Conservation (phyloP, 2,113 vertebrate species). For the Tachycineta bicolor region DNA sequence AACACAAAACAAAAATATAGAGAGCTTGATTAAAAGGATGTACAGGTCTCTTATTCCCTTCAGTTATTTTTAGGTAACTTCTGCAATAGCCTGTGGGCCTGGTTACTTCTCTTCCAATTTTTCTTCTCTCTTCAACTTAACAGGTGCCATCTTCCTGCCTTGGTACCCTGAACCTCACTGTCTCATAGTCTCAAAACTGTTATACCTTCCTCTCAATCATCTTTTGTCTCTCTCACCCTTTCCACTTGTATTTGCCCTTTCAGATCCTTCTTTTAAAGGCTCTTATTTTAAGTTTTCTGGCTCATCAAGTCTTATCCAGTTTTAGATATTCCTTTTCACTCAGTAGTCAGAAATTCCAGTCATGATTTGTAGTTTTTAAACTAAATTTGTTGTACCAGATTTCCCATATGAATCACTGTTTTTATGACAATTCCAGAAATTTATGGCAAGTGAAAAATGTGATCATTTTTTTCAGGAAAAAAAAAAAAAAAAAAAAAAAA, state of each 20-base stretch:
- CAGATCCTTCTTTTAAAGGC: background rate
- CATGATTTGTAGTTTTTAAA: background rate
- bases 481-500: background rate
- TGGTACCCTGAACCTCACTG: background rate
- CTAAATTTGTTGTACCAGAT: background rate
- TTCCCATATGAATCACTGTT: background rate
- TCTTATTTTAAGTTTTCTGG: background rate
- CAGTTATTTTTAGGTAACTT: background rate
- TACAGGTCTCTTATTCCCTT: background rate
- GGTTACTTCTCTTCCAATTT: background rate
- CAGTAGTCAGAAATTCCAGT: background rate
- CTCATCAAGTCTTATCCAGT: background rate
- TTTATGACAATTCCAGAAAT: background rate
- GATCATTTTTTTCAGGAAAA: background rate
- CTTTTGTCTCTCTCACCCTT: background rate
- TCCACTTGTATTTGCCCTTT: background rate
- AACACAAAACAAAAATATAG: background rate
- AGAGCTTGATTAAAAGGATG: background rate
- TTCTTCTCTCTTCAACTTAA: background rate
- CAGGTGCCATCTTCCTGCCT: background rate
- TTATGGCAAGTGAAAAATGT: background rate
- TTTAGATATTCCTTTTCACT: background rate
- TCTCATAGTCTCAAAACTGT: background rate
- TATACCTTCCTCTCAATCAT: background rate
- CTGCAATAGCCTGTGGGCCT: background rate